These are phyloP conservation scores for Cephus rjabovi DNA, from an alignment of 2,888 invertebrate species.

Conservation along the genomic window DNA sequence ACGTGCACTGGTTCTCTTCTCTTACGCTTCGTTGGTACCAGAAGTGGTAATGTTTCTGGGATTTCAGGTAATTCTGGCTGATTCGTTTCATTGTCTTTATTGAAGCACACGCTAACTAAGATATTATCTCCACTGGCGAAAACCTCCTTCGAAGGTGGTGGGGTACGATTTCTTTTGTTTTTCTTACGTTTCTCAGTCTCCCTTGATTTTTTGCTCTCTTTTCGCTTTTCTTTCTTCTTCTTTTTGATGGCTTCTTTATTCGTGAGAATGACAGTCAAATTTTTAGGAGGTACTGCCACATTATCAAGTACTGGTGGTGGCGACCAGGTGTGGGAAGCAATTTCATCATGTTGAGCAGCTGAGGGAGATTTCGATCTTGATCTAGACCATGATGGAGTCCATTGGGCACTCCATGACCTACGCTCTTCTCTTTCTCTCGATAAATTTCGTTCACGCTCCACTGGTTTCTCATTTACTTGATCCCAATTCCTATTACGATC, in stretches of 20 bases:
- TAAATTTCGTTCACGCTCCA: constrained; percentile 37
- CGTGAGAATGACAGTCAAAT: constrained; percentile 72
- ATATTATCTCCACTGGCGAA: constrained; percentile 95
- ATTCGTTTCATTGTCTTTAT: constrained; percentile 69
- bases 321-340: constrained; percentile 68
- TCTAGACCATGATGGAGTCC: constrained; percentile 72
- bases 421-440: constrained; percentile 33
- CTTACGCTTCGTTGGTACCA: constrained; percentile 64
- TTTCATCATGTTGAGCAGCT: constrained; percentile 45
- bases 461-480: constrained; percentile 42
- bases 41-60: constrained; percentile 57
- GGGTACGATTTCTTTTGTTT: constrained; percentile 67
- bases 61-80: constrained; percentile 45
- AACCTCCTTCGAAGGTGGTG: constrained; percentile 87
- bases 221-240: constrained; percentile 69
- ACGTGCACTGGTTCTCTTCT: constrained; percentile 59
- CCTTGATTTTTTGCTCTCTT: constrained; percentile 65
- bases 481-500: constrained; percentile 59
- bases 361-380: constrained; percentile 70
- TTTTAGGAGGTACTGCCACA: constrained; percentile 67
- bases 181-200: constrained; percentile 60
- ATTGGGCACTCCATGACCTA: constrained; percentile 60
- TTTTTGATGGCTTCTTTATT: constrained; percentile 69
- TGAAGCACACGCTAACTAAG: constrained; percentile 91
- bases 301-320: constrained; percentile 70